These are phyloP conservation scores for Pedicia rivosa DNA, from an alignment of 2,888 invertebrate species.

Conservation along the genomic window DNA sequence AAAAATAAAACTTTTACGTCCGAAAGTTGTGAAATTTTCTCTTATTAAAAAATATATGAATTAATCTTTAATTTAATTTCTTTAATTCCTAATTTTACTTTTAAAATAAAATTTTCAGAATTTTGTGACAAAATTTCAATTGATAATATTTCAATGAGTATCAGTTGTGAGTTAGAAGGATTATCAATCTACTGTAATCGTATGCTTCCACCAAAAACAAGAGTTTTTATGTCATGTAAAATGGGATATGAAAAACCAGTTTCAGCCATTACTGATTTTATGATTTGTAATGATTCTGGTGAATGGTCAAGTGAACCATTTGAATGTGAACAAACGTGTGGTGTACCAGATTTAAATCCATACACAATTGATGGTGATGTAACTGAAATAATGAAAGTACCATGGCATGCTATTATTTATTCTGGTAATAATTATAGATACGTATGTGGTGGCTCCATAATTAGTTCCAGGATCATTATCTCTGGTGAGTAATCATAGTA, in stretches of 20 bases:
- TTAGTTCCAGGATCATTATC: conserved; percentile 8
- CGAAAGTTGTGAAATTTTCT: too few relatives aligned
- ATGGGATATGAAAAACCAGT: conserved; percentile 8
- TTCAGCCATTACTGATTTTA: conserved; percentile 1
- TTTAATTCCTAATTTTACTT: too few relatives aligned
- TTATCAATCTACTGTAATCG: conserved; percentile 5
- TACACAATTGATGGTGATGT: conserved; percentile 4
- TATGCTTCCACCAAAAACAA: conserved; percentile 7
- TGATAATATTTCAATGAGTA: conserved; percentile 1
- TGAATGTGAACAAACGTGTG: conserved; percentile 9
- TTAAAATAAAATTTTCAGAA: too few relatives aligned
- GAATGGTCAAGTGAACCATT: conserved; percentile 9
- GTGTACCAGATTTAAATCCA: conserved; percentile 3
- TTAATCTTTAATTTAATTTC: too few relatives aligned
- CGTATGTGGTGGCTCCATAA: conserved; percentile 10
- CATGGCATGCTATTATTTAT: conserved; percentile 10
- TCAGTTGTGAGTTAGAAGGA: conserved; percentile 6
- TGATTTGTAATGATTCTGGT: conserved; percentile 9
- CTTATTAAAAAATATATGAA: too few relatives aligned
- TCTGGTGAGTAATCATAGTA: neutral
- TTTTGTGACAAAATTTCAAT: conserved; percentile 1
- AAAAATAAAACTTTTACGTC: too few relatives aligned
- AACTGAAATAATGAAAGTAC: conserved; percentile 2
- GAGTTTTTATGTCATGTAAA: conserved; percentile 8
- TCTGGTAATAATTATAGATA: neutral